Base-by-base conservation (phyloP, 2,797 vertebrate species). In the Oreochromis mossambicus region DNA sequence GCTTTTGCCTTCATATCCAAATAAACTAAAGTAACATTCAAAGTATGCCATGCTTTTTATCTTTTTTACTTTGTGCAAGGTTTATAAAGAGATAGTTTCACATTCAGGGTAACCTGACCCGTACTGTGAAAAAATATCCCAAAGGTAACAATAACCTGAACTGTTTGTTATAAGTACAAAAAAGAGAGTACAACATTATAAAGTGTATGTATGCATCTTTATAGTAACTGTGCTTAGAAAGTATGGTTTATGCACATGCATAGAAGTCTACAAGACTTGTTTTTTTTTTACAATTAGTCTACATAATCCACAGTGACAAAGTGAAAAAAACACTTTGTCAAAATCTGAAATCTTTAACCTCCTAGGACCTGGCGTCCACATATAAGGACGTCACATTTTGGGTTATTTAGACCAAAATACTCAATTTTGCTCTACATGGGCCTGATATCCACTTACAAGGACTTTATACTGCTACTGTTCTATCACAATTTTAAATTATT, bases 191-290 rank as follows among this genome's bases (percentile, higher is more conserved):
- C 43, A 50, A 75, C 41, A 73, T 32, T 32, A 48, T 19, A 48
- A n/a, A 50, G 0, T 6, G 17, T 2, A 6, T 1, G 68, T 0
- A 48, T 29, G 41, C 24, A 48, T 75, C 11, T 7, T 63, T 21
- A 50, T 75, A 0, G 32, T 75, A 32, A 75, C 26, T 48, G 10
- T 48, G 68, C 68, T 75, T 75, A 7, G 15, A 75, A 6, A 75
- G 68, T 15, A n/a, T 50, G 15, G 2, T n/a, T 48, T 4, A n/a
- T 50, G 0, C 3, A 50, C 15, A 50, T 75, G 4, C 26, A 29
- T 32, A 73, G 15, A 75, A 2, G 24, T 46, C 24, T 73, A 19
- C 24, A 19, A 17, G 21, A 48, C 17, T 36, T 61, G 56, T 1
- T 9, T 46, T 26, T 68, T 7, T 26, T 68, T 46, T 7, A 48